phyloP scores from a whole-genome alignment of 2,113 vertebrate species.

The Malurus melanocephalus region DNA sequence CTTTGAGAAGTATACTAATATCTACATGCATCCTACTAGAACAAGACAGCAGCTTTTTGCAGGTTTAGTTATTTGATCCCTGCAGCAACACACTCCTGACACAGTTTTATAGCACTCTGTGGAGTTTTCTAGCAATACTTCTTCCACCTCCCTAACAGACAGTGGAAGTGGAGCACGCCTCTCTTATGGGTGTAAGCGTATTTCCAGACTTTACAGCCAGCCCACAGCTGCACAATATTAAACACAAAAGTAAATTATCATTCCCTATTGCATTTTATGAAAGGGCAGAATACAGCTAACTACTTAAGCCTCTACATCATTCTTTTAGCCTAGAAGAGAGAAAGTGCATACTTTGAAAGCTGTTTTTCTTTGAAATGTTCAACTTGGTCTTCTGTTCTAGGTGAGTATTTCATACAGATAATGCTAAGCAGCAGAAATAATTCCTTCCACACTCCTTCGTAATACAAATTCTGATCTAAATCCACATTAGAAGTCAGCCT shows the following conservation, averaged over 20 bases:
- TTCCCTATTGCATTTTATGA: background rate
- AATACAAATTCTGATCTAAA: background rate
- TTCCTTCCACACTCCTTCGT: background rate
- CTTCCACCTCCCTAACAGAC: background rate
- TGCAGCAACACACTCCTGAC: background rate
- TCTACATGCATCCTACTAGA: background rate
- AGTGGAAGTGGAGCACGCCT: background rate
- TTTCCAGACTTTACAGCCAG: conserved; percentile 24
- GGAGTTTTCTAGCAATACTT: conserved; percentile 10
- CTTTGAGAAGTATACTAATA: background rate
- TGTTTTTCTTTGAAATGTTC: conserved; percentile 34
- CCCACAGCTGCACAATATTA: conserved; percentile 29
- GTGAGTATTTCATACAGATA: conserved; percentile 6
- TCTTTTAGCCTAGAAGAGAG: conserved; percentile 21
- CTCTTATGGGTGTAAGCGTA: background rate
- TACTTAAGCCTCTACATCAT: conserved; percentile 28
- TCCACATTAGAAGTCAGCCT: background rate
- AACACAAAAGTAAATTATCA: conserved; percentile 37
- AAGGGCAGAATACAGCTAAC: conserved; percentile 27
- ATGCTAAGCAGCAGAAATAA: background rate
- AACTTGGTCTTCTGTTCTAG: background rate
- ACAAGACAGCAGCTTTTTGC: background rate
- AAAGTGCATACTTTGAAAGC: conserved; percentile 11
- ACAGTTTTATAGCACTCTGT: conserved; percentile 19
- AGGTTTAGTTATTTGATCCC: conserved; percentile 25